Base-by-base conservation (phyloP, 2,797 vertebrate genomes). In the Pyrocephalus nanus region DNA sequence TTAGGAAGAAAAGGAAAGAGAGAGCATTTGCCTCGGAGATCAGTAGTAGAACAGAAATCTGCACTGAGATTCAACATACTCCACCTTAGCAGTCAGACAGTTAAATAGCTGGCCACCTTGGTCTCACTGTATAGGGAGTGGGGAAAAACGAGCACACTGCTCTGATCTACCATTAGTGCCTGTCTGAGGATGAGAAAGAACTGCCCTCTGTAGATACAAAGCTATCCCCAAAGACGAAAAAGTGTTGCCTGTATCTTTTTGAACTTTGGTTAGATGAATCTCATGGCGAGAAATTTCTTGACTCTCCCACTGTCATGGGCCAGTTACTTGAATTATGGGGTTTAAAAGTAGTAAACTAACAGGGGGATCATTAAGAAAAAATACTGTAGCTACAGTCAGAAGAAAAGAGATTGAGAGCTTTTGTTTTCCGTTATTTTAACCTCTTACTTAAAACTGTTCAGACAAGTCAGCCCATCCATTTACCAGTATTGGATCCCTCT, bases 1-100 rank as follows among this genome's bases (percentile, higher is more conserved):
- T 95, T 51, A 90, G 48, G 94, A 95, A 94, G 58, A 65, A 92
- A 94, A 90, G 45, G 55, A 65, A 73, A 79, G 50, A 83, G 36
- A 42, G 5, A 47, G 6, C 2, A 3, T 79, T 92, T 85, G 43
- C 45, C 50, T 88, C 34, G n/a, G 29, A 71, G 64, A 25, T 34
- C 0, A 6, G 51, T 38, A 12, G 38, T 19, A 58, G 60, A 84
- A 57, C 38, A 88, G 71, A 80, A 90, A 74, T 25, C 26, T 66
- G 7, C 36, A 4, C 4, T 73, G 72, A 42, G 36, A 60, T 83
- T 92, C 50, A 65, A 2, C 18, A 38, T 7, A 4, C 32, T 38
- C 34, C 20, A 23, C 32, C 10, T 60, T 60, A 77, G 32, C 66
- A 72, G 25, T n/a, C 15, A 60, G 48, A n/a, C 38, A 55, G 30